Evolutionary conservation across 35 echinoderm and acorn worm species (phyloP).

Genomic region (Chiridota heheva): DNA sequence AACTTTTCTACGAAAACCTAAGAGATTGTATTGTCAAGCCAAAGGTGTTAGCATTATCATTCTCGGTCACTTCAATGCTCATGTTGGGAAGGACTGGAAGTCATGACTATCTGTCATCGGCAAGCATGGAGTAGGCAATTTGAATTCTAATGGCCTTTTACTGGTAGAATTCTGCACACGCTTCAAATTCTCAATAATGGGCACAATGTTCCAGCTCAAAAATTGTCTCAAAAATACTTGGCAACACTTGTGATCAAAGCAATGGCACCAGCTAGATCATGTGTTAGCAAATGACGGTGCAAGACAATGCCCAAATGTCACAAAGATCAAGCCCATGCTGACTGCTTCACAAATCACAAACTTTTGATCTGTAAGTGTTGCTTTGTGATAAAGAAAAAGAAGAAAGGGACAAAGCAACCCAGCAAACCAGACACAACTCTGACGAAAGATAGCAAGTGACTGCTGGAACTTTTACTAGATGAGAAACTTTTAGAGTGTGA

Average conservation of each 20-base stretch:
- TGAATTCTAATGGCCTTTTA: neutral
- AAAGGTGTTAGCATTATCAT: neutral
- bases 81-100: constrained; percentile 10
- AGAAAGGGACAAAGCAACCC: too few species aligned
- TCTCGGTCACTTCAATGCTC: constrained; percentile 18
- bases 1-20: constrained; percentile 5
- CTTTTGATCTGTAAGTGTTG: neutral
- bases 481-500: neutral
- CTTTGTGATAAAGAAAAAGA: neutral
- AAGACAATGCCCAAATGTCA: neutral
- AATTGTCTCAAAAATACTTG: constrained; percentile 1
- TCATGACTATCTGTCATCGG: neutral
- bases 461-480: neutral
- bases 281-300: neutral
- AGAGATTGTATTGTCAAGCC: neutral
- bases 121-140: neutral
- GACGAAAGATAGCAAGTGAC: neutral
- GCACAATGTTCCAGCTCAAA: neutral
- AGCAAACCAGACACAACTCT: too few species aligned
- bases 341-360: constrained; percentile 7
- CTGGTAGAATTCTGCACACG: neutral
- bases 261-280: constrained; percentile 9
- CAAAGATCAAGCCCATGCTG: neutral
- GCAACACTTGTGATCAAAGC: constrained; percentile 16
- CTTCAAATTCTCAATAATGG: neutral